Evolutionary conservation across 2,797 vertebrate species (phyloP).

Genomic region (Hapalemur alaotrensis): DNA sequence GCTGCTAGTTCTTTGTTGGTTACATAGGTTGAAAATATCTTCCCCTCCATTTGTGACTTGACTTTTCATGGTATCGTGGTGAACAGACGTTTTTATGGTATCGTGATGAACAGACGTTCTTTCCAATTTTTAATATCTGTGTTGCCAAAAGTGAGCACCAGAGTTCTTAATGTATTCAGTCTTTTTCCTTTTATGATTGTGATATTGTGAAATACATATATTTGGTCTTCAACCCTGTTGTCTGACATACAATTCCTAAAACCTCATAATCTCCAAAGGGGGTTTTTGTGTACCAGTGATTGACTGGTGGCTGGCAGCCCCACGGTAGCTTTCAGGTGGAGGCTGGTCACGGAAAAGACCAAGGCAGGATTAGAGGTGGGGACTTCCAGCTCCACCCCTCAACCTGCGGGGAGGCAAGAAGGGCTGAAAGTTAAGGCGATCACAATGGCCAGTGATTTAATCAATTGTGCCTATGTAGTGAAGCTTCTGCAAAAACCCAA

Average conservation of each 20-base stretch:
- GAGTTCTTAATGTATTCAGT: not conserved
- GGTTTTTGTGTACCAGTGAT: not conserved
- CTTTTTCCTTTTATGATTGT: not conserved
- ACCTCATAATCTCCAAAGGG: not conserved
- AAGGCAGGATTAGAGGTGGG: not conserved
- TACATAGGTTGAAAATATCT: not conserved
- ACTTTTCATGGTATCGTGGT: not conserved
- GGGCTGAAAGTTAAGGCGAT: not conserved
- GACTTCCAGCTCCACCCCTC: not conserved
- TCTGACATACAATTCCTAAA: not conserved
- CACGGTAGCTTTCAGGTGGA: not conserved
- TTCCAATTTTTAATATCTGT: not conserved
- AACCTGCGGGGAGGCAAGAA: not conserved
- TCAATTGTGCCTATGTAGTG: not conserved
- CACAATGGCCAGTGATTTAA: not conserved
- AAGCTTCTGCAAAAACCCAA: not conserved
- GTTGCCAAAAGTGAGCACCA: not conserved
- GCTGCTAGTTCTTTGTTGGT: not conserved
- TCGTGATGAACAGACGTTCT: not conserved
- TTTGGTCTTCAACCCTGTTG: not conserved
- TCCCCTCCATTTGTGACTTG: not conserved
- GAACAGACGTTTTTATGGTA: not conserved
- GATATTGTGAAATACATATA: not conserved
- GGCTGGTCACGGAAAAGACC: not conserved
- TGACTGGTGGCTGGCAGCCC: not conserved